Evolutionary conservation across 2,888 invertebrate species (phyloP).

Genomic region (Pilophorus perplexus): DNA sequence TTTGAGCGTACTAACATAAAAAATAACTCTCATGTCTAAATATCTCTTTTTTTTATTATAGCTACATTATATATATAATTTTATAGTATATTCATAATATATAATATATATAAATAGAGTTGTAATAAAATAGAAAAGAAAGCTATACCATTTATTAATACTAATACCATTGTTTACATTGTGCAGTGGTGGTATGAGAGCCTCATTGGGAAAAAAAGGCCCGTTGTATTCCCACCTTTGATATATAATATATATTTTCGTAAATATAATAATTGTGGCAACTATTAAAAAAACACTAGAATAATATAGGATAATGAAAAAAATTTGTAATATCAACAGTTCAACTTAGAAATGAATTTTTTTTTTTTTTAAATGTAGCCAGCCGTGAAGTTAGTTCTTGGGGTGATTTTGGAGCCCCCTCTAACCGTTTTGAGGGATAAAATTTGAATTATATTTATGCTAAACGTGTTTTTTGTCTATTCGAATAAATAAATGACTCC

Average conservation of each 20-base stretch:
- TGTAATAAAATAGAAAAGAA: constrained; percentile 51
- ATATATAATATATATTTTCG: constrained; percentile 33
- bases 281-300: constrained; percentile 34
- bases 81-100: constrained; percentile 47
- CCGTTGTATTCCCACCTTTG: constrained; percentile 21
- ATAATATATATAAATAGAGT: constrained; percentile 49
- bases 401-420: constrained; percentile 15
- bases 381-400: constrained; percentile 35
- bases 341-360: constrained; percentile 43
- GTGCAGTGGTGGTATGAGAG: constrained; percentile 48
- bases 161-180: constrained; percentile 47
- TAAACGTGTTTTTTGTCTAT: constrained; percentile 37
- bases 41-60: constrained; percentile 48
- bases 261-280: constrained; percentile 41
- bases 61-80: constrained; percentile 48
- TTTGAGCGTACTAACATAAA: constrained; percentile 51
- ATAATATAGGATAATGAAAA: constrained; percentile 29
- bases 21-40: constrained; percentile 49
- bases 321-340: constrained; percentile 44
- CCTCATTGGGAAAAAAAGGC: constrained; percentile 42
- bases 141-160: constrained; percentile 46
- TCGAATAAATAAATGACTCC: constrained; percentile 42
- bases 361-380: too few relatives aligned
- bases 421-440: constrained; percentile 27
- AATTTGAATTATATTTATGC: constrained; percentile 40